Evolutionary conservation across 2,113 vertebrate genomes (phyloP).

Genomic region (Percopsis transmontana): DNA sequence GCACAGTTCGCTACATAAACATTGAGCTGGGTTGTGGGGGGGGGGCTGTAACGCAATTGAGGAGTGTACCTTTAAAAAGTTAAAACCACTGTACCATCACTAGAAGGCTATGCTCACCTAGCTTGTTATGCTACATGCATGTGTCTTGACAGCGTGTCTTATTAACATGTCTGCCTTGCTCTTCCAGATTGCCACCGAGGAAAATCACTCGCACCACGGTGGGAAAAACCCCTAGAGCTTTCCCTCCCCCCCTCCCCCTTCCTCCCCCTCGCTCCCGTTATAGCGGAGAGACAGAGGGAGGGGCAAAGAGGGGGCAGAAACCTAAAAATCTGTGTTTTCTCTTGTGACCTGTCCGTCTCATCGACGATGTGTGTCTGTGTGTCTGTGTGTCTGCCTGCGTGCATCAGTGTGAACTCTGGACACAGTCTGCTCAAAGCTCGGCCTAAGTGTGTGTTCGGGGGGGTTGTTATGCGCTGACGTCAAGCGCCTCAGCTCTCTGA

Average conservation of each 20-base stretch:
- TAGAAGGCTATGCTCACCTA: not conserved
- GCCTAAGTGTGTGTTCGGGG: slow-evolving; percentile 39
- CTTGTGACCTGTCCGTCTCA: slow-evolving; percentile 45
- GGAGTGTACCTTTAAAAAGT: no score
- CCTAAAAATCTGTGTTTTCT: no score
- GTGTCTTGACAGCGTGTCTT: slow-evolving; percentile 65
- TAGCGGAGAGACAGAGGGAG: slow-evolving; percentile 24
- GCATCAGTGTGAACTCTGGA: slow-evolving; percentile 71
- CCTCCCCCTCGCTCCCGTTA: slow-evolving; percentile 28
- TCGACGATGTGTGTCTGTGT: slow-evolving; percentile 15
- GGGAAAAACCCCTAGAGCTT: slow-evolving; percentile 73
- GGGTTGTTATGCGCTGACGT: not conserved
- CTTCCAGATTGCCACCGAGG: slow-evolving; percentile 90
- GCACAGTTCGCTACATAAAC: no score
- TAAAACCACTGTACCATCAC: slow-evolving; percentile 18
- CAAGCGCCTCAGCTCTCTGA: not conserved
- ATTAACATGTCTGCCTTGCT: slow-evolving; percentile 99
- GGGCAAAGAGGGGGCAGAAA: slow-evolving; percentile 25
- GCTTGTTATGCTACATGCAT: slow-evolving; percentile 35
- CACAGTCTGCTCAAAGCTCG: slow-evolving; percentile 79
- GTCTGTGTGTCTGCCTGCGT: slow-evolving; percentile 51
- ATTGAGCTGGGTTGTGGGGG: no score
- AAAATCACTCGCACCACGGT: slow-evolving; percentile 65
- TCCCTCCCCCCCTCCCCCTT: slow-evolving; percentile 41
- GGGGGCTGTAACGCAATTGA: no score